Conservation (phyloP, 2,113 vertebrate genomes). For the Triplophysa rosa region DNA sequence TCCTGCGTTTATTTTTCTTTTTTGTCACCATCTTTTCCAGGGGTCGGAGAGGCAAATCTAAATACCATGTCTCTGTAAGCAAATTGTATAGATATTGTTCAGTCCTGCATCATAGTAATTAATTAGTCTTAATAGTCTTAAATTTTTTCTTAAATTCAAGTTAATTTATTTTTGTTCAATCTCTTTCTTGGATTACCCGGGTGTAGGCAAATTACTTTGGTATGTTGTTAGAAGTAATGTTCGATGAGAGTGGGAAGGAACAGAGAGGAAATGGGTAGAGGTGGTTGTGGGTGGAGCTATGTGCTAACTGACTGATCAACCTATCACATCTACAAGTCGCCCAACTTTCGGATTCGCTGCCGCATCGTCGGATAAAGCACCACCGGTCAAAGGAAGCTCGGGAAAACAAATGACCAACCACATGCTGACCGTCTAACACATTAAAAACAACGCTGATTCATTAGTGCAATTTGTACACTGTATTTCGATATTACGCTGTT, state of each 20-base stretch:
- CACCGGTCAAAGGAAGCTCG: slow-evolving; percentile 48
- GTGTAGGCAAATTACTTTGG: not conserved
- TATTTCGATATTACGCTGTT: slow-evolving; percentile 36
- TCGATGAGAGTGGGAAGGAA: slow-evolving; percentile 37
- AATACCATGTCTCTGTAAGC: not conserved
- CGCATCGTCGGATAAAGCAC: slow-evolving; percentile 54
- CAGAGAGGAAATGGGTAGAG: slow-evolving; percentile 38
- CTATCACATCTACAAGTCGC: slow-evolving; percentile 35
- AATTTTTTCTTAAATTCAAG: not conserved
- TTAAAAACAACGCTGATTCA: slow-evolving; percentile 37
- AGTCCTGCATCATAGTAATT: not conserved
- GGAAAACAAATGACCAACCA: slow-evolving; percentile 1
- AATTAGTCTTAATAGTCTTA: too few species aligned
- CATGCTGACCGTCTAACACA: slow-evolving; percentile 42
- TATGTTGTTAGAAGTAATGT: slow-evolving; percentile 21
- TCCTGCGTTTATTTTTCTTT: slow-evolving; percentile 6
- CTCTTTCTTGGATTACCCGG: slow-evolving; percentile 2
- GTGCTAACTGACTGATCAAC: slow-evolving; percentile 49
- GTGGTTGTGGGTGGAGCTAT: slow-evolving; percentile 46
- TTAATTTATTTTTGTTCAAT: not conserved
- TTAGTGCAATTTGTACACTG: slow-evolving; percentile 38
- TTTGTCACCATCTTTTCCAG: slow-evolving; percentile 22
- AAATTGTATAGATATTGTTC: not conserved
- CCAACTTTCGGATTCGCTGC: slow-evolving; percentile 45
- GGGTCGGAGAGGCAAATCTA: not conserved